Base-by-base conservation (phyloP, 2,888 invertebrate genomes). In the Pyrrhia umbra region DNA sequence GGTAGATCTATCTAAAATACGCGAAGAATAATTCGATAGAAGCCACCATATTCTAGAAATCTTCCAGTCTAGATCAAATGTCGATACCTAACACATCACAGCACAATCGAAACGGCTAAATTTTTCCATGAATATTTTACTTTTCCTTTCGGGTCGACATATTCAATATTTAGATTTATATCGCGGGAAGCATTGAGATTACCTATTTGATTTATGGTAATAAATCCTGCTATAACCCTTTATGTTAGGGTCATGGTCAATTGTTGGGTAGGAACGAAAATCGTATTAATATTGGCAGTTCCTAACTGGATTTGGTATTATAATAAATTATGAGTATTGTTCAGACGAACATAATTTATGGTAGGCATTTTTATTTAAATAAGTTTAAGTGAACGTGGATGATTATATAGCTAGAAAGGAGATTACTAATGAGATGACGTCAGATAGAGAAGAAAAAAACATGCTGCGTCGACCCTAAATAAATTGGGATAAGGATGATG, bases 161-260 rank as follows among this genome's bases (percentile, higher is more conserved):
- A 81, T 83, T 81, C 82, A 85, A 85, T 85, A 85, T 85, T 83
- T 84, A 85, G 83, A 85, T 85, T 82, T 86, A 83, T 80, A 73
- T 82, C 72, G 59, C 55, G 60, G 68, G 65, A 77, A 77, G 75
- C 82, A 82, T 80, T 83, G 81, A 70, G 74, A 80, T 82, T 77
- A 70, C 72, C 57, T 63, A 68, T 80, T 66, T 75, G 68, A 75
- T 75, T 70, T 70, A 66, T 72, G 77, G 74, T 65, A 77, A 62
- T 62, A 60, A 63, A 63, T 67, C 67, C 51, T 47, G 43, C 34
- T 52, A 51, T 25, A 57, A 50, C 57, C 61, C 76, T 76, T 77
- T 73, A 60, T 72, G 82, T 65, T 62, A 43, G 61, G 75, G 70
- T 54, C 55, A 59, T 39, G 70, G 66, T 70, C 59, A 62, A 40